Evolutionary conservation across 1,140 invertebrate genomes (phyloP).

Genomic region (Lithobius niger): DNA sequence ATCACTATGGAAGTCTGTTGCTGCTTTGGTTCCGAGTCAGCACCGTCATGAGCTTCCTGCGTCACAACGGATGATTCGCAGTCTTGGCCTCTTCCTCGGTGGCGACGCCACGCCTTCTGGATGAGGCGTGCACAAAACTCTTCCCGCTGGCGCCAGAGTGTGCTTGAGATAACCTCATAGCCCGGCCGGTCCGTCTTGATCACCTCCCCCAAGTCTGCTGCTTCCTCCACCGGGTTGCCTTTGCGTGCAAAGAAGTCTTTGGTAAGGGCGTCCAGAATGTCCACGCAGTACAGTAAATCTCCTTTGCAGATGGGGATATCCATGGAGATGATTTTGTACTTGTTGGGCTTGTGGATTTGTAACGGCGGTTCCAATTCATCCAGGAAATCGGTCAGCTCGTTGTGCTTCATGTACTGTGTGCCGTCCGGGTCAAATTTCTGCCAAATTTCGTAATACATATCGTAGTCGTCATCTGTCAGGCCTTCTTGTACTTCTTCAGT

Average conservation of each 20-base stretch:
- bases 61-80: conserved; percentile 15
- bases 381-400: conserved; percentile 84
- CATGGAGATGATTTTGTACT: conserved; percentile 97
- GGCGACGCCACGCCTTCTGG: conserved; percentile 82
- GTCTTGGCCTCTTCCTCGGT: conserved; percentile 28
- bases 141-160: conserved; percentile 84
- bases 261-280: conserved; percentile 85
- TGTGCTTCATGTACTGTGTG: conserved; percentile 89
- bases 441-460: conserved; percentile 99
- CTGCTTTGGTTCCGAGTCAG: conserved; percentile 27
- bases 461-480: conserved; percentile 95
- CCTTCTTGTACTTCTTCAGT: conserved; percentile 98
- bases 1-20: conserved; percentile 61
- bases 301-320: conserved; percentile 96
- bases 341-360: conserved; percentile 95
- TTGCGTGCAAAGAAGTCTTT: conserved; percentile 91
- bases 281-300: conserved; percentile 92
- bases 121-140: conserved; percentile 90
- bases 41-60: conserved; percentile 20
- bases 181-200: conserved; percentile 39
- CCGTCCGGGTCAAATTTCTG: conserved; percentile 96
- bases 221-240: conserved; percentile 55
- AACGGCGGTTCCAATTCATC: conserved; percentile 85
- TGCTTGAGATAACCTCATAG: conserved; percentile 85
- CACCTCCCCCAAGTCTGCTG: conserved; percentile 67